Base-by-base conservation (phyloP, 35 echinoderm and acorn worm genomes). In the Heliocidaris tuberculata region DNA sequence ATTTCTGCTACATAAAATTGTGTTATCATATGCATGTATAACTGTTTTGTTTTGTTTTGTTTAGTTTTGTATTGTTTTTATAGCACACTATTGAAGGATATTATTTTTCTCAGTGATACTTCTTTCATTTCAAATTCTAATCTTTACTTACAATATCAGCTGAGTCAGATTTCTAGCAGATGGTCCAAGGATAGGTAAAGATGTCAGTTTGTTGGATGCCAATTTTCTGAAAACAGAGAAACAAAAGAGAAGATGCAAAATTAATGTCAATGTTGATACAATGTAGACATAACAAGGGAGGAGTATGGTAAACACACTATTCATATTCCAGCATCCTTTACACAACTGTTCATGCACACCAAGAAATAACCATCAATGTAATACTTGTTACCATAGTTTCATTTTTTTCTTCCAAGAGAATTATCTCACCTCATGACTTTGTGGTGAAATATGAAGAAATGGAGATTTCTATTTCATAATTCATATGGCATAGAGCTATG, bases 161-260 rank as follows among this genome's bases (percentile, higher is more conserved):
- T 93, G 91, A 13, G 91, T 93, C 91, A 93, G 91, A 31, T 93
- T 93, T 93, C 91, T 93, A 2, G 91, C 91, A 49, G 47, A 52
- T 93, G 47, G 91, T 52, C 91, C 91, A 31, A 93, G 91, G 91
- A 93, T 59, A 9, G 91, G 91, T 93, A 93, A 12, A 59, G 91
- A 49, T 59, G 91, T 93, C 50, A 93, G 91, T 59, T 93, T 93
- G 91, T 93, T 93, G 91, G 91, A 93, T 93, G 91, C 91, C 47
- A 93, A 52, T 93, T 93, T 93, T 93, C 91, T 93, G 91, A 13
- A 52, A 27, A 32, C 21, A 93, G 27, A n/a, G 56, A 17, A 52
- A 59, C 50, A 50, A 92, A 54, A 54, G 49, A 56, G 24, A 89
- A 47, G 47, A 89, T 89, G 31, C 11, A 42, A 47, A 32, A 42